Evolutionary conservation across 2,888 invertebrate species (phyloP).

Genomic region (Dinocampus coccinellae): DNA sequence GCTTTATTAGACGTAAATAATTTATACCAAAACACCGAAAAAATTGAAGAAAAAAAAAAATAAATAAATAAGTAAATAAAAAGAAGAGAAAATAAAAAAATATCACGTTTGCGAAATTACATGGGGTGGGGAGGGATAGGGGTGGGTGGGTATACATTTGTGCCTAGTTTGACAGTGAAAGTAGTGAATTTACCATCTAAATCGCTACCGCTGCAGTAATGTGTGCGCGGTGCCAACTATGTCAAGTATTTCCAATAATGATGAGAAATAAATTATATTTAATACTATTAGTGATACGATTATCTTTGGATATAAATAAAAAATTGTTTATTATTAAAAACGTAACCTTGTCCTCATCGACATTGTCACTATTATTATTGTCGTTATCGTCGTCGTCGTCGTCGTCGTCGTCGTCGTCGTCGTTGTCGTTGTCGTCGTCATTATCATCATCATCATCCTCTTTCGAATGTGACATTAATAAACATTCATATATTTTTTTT

Average conservation of each 20-base stretch:
- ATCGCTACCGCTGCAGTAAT: conserved; percentile 41
- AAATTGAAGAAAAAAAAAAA: no score
- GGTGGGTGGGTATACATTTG: conserved; percentile 23
- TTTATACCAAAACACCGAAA: background rate
- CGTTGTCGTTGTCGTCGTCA: background rate
- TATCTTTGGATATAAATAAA: background rate
- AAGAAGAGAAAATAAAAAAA: conserved; percentile 4
- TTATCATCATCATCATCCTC: no score
- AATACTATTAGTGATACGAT: conserved; percentile 6
- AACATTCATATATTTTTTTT: background rate
- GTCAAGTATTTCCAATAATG: conserved; percentile 44
- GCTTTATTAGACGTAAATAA: conserved; percentile 1
- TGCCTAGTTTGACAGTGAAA: conserved; percentile 40
- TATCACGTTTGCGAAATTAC: no score
- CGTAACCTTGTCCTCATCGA: no score
- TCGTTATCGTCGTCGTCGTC: background rate
- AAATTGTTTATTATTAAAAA: no score
- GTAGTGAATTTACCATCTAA: conserved; percentile 34
- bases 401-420: background rate
- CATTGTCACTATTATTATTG: no score
- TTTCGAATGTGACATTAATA: background rate
- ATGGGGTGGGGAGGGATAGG: background rate
- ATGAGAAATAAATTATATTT: conserved; percentile 36
- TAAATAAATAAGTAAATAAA: background rate
- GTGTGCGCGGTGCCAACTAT: conserved; percentile 45